Base-by-base conservation (phyloP, 2,113 vertebrate species). In the Ascaphus truei region DNA sequence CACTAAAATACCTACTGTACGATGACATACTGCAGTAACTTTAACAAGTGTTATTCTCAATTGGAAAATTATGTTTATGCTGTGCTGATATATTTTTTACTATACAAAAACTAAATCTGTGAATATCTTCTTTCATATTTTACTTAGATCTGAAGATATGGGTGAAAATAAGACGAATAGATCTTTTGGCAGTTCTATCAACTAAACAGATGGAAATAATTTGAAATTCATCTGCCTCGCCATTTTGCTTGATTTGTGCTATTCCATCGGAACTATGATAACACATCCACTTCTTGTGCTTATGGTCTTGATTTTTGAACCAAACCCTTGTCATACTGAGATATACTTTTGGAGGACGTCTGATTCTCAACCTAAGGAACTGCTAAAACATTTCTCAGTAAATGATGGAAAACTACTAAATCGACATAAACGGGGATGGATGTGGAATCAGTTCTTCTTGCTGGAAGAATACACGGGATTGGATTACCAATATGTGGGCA, bases 361-460 rank as follows among this genome's bases (percentile, higher is more conserved):
- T 43, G 83, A 81, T 41, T 78, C 80, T 30, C 82, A 85, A 67
- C 65, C 79, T 31, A 81, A 69, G 78, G 71, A 56, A 67, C 80
- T 78, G 73, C 63, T 74, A n/a, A 27, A 73, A 52, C 85, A 53
- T 16, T 18, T 63, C 15, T 53, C 75, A 15, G 84, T 80, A n/a
- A 86, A 55, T 55, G 85, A 91, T 66, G 86, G 86, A 48, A 92
- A 87, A 84, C 37, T 78, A 30, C 75, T 92, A 52, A 86, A 90
- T 55, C 89, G 91, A 7, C 90, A 91, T 65, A 92, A 91, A 56
- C 75, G 91, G 64, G 91, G 91, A 7, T 92, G 91, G 91, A 92
- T 92, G 91, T 92, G 91, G 91, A 92, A 92, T 73, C 91, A 92
- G 0, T 92, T 92, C 75, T 92, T 92, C 76, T 84, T 92, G 71